Evolutionary conservation across 2,113 vertebrate genomes (phyloP), one percentile per base, ranked within the genome.

Genomic region (Ginglymostoma cirratum): DNA sequence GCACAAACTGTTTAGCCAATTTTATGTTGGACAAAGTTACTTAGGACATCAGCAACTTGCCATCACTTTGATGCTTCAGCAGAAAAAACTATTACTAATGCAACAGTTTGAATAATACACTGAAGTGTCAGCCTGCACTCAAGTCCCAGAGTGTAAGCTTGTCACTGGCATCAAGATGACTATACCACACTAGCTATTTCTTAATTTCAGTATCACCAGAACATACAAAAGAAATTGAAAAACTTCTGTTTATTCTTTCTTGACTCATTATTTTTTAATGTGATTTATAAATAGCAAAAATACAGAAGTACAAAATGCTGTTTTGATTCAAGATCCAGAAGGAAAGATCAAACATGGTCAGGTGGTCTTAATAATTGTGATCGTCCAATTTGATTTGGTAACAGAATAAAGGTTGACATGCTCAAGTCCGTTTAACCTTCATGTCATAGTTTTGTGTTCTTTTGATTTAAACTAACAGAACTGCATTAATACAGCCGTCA

Each of bases 401-500:
- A 34, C 72, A 76, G 34, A 72, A 76, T 34, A 34, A 76, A 76
- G 72, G 7, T 76, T 76, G 72, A 14, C 72, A 76, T 67, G 30
- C 45, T 27, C 15, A 93, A 95, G 69, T 95, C 67, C 38, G 0
- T 95, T 94, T 76, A 95, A 70, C 14, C 23, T 95, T 45, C 94
- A 72, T 72, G 69, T 24, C 67, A 69, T 10, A 52, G 94, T 95
- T 90, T 27, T 48, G 12, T 72, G 12, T 96, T 96, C 95, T 96
- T 95, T 94, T 96, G 76, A 96, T 97, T 96, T 96, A 99, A 66
- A 99, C 98, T 96, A 99, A 98, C 69, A 99, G 97, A 96, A 99
- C 97, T 21, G 99, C 99, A 93, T 99, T 99, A 96, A 99, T 99
- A 96, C 99, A 99, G 96, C 99, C 99, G n/a, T 99, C 99, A 0